Evolutionary conservation across 2,888 invertebrate genomes (phyloP), one percentile per base, ranked within the genome.

Genomic region (Eupithecia subfuscata): DNA sequence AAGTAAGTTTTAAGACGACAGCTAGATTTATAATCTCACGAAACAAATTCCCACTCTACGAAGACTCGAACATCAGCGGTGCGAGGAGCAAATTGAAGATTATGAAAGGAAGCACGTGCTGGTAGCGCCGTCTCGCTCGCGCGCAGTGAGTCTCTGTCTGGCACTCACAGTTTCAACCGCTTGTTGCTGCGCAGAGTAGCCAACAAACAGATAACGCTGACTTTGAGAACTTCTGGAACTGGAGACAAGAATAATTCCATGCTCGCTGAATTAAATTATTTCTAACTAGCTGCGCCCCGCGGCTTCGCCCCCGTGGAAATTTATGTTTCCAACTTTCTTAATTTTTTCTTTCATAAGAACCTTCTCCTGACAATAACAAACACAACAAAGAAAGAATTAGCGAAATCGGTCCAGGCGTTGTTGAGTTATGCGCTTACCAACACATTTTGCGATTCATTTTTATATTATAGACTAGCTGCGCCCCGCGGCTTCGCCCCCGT

Each of bases 41-140:
- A 92, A 90, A 91, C 89, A 87, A 91, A 90, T 91, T 92, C 91
- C 86, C 90, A 89, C 90, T 90, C 89, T 86, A 88, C 90, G 89
- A 88, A 85, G 88, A 93, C 89, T 84, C 88, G 92, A 91, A 90
- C 85, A 85, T 86, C 92, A 92, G 92, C 88, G 91, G 86, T 85
- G 87, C 86, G 88, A 91, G 88, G 91, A 92, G 86, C 87, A 90
- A 91, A 90, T 91, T 88, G 88, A 92, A 86, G 85, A 91, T 89
- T 89, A 91, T 88, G 90, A 91, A 90, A 92, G 89, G 90, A 90
- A 90, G 91, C 94, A 94, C 94, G 94, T 94, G 94, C 92, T 92
- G 85, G 81, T 89, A 84, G 82, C 71, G 74, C 82, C 77, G 65
- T 91, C 90, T 82, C 87, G 77, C 84, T 92, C 86, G 74, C 68